Evolutionary conservation across 2,797 vertebrate species (phyloP).

Genomic region (Xyrichtys novacula): DNA sequence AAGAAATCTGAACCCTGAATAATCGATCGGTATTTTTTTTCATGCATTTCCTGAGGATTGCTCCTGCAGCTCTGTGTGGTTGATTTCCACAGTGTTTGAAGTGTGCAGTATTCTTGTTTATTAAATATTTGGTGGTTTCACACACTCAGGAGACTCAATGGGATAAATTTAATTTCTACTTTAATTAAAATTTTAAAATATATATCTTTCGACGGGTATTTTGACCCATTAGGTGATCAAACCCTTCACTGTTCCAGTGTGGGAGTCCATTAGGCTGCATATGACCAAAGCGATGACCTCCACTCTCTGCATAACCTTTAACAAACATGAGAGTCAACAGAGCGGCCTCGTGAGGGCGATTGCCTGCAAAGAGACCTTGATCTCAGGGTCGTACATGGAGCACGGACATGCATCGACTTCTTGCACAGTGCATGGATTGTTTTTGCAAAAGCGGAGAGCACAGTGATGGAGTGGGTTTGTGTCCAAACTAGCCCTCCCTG

Average conservation of each 20-base stretch:
- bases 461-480: neutral
- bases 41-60: too few relatives aligned
- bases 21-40: too few relatives aligned
- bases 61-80: too few relatives aligned
- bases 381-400: conserved; percentile 1
- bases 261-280: conserved; percentile 12
- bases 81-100: too few relatives aligned
- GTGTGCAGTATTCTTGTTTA: too few relatives aligned
- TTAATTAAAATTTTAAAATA: neutral
- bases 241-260: neutral
- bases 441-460: too few relatives aligned
- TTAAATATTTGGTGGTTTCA: too few relatives aligned
- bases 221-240: neutral
- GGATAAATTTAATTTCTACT: neutral
- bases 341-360: conserved; percentile 2
- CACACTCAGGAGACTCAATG: neutral
- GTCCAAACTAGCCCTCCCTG: neutral
- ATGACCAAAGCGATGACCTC: conserved; percentile 14
- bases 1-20: too few relatives aligned
- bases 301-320: conserved; percentile 21
- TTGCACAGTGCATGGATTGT: neutral
- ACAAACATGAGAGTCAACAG: conserved; percentile 17
- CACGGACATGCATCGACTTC: neutral
- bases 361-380: conserved; percentile 15
- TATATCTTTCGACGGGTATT: too few relatives aligned